phyloP scores from a whole-genome alignment of 2,113 vertebrate genomes.

The Emberiza fucata region DNA sequence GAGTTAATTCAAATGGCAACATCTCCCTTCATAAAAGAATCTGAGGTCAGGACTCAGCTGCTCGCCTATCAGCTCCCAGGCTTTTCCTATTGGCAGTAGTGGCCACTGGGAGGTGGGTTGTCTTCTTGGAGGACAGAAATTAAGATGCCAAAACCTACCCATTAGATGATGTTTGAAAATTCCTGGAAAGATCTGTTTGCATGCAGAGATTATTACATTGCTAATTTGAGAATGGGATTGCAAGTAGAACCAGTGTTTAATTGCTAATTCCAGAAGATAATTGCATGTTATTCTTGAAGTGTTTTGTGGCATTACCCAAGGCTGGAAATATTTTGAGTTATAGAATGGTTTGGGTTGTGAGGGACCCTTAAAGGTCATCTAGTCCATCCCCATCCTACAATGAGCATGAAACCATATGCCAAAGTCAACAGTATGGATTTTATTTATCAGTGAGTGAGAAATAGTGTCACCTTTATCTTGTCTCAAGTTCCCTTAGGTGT shows the following conservation, averaged over 20 bases:
- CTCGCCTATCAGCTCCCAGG: neutral
- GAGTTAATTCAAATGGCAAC: neutral
- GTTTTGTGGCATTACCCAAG: neutral
- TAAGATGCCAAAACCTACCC: neutral
- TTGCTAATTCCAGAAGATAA: neutral
- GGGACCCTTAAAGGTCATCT: neutral
- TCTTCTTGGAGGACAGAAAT: neutral
- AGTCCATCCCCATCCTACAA: neutral
- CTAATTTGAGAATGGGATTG: neutral
- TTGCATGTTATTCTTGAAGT: neutral
- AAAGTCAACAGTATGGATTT: neutral
- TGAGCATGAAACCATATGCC: neutral
- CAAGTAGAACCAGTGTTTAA: neutral
- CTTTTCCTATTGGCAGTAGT: neutral
- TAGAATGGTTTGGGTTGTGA: neutral
- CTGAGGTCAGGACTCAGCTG: neutral
- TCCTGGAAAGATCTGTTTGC: neutral
- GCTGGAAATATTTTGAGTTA: neutral
- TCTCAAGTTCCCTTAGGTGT: no score
- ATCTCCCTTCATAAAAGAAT: neutral
- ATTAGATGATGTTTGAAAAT: neutral
- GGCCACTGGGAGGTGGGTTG: neutral
- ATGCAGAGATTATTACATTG: neutral
- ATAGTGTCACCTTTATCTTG: no score
- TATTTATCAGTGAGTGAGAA: neutral